Conservation (phyloP, 2,797 vertebrate species). For the Trichosurus vulpecula region DNA sequence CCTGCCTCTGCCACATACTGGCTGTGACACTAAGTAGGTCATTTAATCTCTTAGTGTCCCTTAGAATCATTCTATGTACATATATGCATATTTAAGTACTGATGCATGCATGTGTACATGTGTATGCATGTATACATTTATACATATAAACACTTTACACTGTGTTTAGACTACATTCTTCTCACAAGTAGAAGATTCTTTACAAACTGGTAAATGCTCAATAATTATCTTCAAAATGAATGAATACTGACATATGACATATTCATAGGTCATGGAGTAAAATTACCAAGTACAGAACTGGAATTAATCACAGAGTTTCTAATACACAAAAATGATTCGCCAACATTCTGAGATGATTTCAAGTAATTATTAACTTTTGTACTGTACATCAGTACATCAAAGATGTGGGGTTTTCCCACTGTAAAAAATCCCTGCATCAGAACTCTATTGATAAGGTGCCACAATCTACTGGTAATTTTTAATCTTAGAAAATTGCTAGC, state of each 20-base stretch:
- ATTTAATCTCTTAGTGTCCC: background rate
- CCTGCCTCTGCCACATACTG: background rate
- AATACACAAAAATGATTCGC: background rate
- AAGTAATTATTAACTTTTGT: background rate
- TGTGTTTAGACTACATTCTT: background rate
- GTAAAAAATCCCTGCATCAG: background rate
- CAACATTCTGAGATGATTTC: background rate
- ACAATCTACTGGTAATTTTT: background rate
- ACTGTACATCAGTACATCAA: background rate
- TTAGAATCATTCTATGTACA: background rate
- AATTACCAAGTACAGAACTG: background rate
- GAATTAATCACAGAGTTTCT: constrained; percentile 35
- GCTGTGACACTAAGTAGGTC: background rate
- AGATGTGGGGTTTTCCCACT: background rate
- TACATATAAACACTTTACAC: background rate
- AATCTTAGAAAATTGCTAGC: background rate
- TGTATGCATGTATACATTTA: background rate
- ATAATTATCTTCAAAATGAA: background rate
- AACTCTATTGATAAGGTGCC: background rate
- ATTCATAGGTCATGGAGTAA: background rate
- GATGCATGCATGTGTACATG: background rate
- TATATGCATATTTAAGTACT: too few species aligned
- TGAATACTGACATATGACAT: background rate
- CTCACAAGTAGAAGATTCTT: background rate
- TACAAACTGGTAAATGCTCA: background rate